Conservation (phyloP, 1,140 invertebrate genomes). For the Cotesia glomerata region DNA sequence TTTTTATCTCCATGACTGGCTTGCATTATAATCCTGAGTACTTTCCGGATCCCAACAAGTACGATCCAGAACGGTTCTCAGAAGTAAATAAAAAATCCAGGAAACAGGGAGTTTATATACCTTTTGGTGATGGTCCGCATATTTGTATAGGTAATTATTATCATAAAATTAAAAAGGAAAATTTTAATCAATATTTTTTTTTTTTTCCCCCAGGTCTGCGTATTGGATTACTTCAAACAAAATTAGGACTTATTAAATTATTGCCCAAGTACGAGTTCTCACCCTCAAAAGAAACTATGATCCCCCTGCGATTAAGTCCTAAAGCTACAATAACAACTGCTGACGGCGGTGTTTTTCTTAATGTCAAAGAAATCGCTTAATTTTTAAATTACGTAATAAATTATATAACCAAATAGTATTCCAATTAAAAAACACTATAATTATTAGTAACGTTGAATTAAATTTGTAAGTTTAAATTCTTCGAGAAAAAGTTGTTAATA, state of each 20-base stretch:
- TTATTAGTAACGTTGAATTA: too few species aligned
- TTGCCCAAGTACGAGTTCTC: conserved; percentile 55
- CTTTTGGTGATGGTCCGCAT: conserved; percentile 67
- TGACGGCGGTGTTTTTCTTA: conserved; percentile 49
- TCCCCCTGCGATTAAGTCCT: conserved; percentile 46
- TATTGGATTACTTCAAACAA: conserved; percentile 69
- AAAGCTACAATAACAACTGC: conserved; percentile 58
- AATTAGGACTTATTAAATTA: conserved; percentile 63
- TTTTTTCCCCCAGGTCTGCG: conserved; percentile 59
- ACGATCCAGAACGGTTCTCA: conserved; percentile 73
- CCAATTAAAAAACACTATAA: too few species aligned
- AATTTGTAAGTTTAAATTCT: too few species aligned
- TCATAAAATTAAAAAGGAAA: background rate
- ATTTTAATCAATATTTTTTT: conserved; percentile 3
- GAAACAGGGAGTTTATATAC: conserved; percentile 58
- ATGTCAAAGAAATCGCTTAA: conserved; percentile 34
- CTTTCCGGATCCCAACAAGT: conserved; percentile 71
- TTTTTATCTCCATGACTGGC: conserved; percentile 56
- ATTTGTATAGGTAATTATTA: conserved; percentile 63
- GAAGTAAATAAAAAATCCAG: conserved; percentile 55
- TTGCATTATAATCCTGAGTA: conserved; percentile 64
- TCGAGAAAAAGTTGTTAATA: too few species aligned
- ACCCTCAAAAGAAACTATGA: conserved; percentile 48
- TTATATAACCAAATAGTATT: too few species aligned
- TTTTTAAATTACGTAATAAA: too few species aligned